Evolutionary conservation across 2,113 vertebrate species (phyloP).

Genomic region (Mugil cephalus): DNA sequence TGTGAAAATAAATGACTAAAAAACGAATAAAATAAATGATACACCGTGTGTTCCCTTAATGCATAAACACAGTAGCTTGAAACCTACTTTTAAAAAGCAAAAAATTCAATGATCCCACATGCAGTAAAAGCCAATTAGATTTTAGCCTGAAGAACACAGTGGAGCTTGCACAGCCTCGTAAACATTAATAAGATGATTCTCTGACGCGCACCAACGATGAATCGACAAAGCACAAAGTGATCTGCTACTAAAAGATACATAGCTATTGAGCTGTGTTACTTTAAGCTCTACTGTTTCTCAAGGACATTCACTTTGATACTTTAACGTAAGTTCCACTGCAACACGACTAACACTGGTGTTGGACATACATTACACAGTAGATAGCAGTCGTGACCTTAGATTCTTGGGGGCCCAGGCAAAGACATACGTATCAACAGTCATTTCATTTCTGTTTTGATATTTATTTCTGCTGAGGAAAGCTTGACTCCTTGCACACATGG

Average conservation of each 20-base stretch:
- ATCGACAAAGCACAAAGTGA: constrained; percentile 11
- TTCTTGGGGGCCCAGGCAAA: too few species aligned
- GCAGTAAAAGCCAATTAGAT: neutral
- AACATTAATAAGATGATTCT: constrained; percentile 1
- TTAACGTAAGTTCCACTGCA: neutral
- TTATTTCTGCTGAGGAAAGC: neutral
- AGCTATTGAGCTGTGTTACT: constrained; percentile 14
- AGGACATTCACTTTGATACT: neutral
- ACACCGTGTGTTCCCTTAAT: too few species aligned
- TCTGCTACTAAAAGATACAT: constrained; percentile 2
- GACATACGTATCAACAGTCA: neutral
- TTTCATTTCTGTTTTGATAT: neutral
- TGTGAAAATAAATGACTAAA: too few species aligned
- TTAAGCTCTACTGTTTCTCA: neutral
- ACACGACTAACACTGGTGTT: neutral
- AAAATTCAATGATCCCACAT: neutral
- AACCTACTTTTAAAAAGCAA: too few species aligned
- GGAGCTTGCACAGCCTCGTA: neutral
- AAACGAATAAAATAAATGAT: too few species aligned
- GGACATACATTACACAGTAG: too few species aligned
- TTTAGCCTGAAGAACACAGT: neutral
- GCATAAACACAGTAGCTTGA: too few species aligned
- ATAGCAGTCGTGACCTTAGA: too few species aligned
- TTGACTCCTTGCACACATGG: neutral
- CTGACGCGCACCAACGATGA: constrained; percentile 17